A percentile compares a stretch with the other conserved stretches of the same genome.
phyloP scores from a whole-genome alignment of 2,113 vertebrate species.

The Phrynosoma platyrhinos region DNA sequence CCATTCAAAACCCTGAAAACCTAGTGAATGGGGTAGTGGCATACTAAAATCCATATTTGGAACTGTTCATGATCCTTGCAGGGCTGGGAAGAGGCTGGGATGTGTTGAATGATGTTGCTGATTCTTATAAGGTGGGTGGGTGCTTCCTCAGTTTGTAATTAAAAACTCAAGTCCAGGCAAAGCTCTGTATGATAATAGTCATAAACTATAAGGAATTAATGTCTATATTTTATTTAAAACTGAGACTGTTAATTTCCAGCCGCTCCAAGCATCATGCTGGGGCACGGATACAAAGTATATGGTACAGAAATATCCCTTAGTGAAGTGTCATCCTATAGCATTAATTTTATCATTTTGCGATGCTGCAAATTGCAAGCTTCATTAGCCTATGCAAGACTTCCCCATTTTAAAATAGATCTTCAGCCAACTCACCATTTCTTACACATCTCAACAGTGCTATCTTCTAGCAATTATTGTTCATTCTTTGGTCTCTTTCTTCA shows the following conservation, averaged over 20 bases:
- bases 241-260: not conserved
- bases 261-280: not conserved
- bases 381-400: not conserved
- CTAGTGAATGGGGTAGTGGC: too few relatives aligned
- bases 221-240: not conserved
- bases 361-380: not conserved
- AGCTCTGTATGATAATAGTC: accelerated
- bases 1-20: too few relatives aligned
- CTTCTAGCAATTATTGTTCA: constrained; percentile 23
- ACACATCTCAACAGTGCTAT: not conserved
- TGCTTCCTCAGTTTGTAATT: not conserved
- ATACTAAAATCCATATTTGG: too few relatives aligned
- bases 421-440: too few relatives aligned
- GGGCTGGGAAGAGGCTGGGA: too few relatives aligned
- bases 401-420: not conserved
- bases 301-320: not conserved
- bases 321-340: not conserved
- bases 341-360: not conserved
- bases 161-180: not conserved
- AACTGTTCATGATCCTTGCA: too few relatives aligned
- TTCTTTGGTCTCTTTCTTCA: constrained; percentile 22
- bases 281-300: too few relatives aligned
- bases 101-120: too few relatives aligned
- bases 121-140: not conserved
- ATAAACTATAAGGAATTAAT: not conserved